These are phyloP conservation scores for Ceratina calcarata DNA, from an alignment of 1,140 invertebrate genomes.

Conservation along the genomic window DNA sequence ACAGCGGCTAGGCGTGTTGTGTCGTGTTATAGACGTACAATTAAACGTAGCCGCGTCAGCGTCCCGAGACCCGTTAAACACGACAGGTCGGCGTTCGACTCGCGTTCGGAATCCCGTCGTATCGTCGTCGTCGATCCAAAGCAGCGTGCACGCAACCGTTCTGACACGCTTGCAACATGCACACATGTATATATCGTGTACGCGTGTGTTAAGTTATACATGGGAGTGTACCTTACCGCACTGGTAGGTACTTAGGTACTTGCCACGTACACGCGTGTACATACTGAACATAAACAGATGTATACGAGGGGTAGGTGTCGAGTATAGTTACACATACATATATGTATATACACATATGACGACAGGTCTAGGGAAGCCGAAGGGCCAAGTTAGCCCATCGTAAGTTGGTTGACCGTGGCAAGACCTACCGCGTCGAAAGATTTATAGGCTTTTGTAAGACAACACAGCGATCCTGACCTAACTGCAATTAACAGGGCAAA, in stretches of 20 bases:
- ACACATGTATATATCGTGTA: too few species aligned
- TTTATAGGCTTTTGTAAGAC: conserved; percentile 52
- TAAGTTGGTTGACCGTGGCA: conserved; percentile 38
- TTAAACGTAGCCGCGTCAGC: conserved; percentile 12
- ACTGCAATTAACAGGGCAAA: conserved; percentile 47
- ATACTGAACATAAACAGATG: too few species aligned
- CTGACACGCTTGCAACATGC: neutral
- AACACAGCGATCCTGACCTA: conserved; percentile 28
- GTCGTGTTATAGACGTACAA: conserved; percentile 15
- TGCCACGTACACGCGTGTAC: neutral
- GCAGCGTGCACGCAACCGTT: neutral
- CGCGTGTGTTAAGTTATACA: too few species aligned
- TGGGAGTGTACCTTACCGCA: too few species aligned
- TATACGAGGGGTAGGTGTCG: neutral
- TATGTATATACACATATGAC: conserved; percentile 2
- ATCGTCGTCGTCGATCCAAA: conserved; percentile 15
- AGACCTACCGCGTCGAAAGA: conserved; percentile 40
- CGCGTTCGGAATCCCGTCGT: conserved; percentile 8
- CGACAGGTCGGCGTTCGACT: neutral
- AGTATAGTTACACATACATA: too few species aligned
- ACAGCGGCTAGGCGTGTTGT: neutral
- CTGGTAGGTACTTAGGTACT: neutral
- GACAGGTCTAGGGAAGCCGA: conserved; percentile 26
- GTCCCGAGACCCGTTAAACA: neutral
- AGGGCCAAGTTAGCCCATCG: conserved; percentile 11